Conservation (phyloP, 2,797 vertebrate species). For the Staurois parvus region DNA sequence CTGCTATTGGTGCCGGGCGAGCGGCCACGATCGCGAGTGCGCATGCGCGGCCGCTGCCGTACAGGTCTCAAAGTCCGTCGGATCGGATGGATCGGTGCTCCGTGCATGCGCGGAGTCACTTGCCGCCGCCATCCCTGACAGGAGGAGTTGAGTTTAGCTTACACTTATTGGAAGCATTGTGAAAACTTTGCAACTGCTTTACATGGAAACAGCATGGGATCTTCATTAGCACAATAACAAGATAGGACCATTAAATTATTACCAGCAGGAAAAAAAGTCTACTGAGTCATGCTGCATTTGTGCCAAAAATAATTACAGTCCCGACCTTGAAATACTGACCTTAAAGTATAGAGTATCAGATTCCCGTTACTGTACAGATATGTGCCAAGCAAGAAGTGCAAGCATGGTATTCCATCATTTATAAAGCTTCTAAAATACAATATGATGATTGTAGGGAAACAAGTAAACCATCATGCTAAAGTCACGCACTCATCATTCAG, state of each 20-base stretch:
- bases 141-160: too few species aligned
- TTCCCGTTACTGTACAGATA: slow-evolving; percentile 37
- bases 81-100: too few species aligned
- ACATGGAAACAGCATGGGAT: background rate
- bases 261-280: background rate
- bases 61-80: too few species aligned
- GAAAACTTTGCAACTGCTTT: background rate
- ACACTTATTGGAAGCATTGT: background rate
- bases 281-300: slow-evolving; percentile 10
- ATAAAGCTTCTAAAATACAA: background rate
- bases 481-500: too few species aligned
- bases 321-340: slow-evolving; percentile 31
- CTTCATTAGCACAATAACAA: background rate
- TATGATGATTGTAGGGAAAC: background rate
- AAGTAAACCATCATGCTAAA: too few species aligned
- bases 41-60: too few species aligned
- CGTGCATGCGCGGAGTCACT: too few species aligned
- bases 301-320: slow-evolving; percentile 27
- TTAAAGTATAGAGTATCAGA: slow-evolving; percentile 18
- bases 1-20: too few species aligned
- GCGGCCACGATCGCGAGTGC: too few species aligned
- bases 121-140: too few species aligned
- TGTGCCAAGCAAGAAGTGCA: slow-evolving; percentile 13
- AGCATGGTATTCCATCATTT: slow-evolving; percentile 14
- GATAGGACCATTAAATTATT: background rate